Base-by-base conservation (phyloP, 2,797 vertebrate genomes). In the Valencia hispanica region DNA sequence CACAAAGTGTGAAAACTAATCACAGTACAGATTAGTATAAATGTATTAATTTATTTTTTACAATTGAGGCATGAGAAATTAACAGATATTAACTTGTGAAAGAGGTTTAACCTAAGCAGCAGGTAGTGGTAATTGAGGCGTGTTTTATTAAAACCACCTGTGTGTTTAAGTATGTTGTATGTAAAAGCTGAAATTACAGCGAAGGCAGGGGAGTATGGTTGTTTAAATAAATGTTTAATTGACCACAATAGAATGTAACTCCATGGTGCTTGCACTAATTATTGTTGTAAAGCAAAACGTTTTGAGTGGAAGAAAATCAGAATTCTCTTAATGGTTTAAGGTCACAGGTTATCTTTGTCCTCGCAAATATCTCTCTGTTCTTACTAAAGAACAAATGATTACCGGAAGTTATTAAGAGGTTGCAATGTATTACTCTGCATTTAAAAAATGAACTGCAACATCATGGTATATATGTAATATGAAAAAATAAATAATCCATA, bases 1-100 rank as follows among this genome's bases (percentile, higher is more conserved):
- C 81, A 65, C 20, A 41, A 65, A 78, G 87, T 88, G 87, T 83
- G 82, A 81, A 85, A 80, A 72, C 70, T 55, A 82, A 80, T 57
- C 74, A 65, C 51, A 75, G 65, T 71, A 6, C 83, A 90, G 81
- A 89, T 73, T 79, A 59, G 72, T 27, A 11, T 55, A 68, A 68
- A 51, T 79, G 22, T 43, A 80, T 55, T 82, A 74, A 53, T 68
- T 75, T 65, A 51, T 65, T n/a, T 69, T 45, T 36, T 34, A 65
- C 10, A 61, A 77, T 48, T 50, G 27, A 22, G 68, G 20, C 51
- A 66, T 76, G 18, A 68, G 32, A 25, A 39, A 30, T 75, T 84
- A 65, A 9, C 20, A 76, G 72, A 36, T 71, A 43, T 77, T 68
- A 47, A 8, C 45, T 47, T 47, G 17, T 47, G 68, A 70, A 47